Conservation (phyloP, 1,140 invertebrate genomes). For the Neodiprion virginianus region DNA sequence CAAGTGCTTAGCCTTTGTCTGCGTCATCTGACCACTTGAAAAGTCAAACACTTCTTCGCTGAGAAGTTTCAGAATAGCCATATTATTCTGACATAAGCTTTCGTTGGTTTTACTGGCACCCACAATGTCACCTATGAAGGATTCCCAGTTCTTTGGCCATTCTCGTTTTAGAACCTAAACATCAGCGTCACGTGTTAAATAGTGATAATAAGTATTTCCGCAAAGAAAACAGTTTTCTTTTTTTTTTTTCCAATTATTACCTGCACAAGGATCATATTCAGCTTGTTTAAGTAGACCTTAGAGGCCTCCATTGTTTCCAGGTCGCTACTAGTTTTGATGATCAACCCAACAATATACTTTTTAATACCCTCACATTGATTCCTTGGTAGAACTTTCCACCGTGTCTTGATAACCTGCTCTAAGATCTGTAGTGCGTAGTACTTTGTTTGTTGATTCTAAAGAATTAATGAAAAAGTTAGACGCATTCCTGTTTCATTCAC, state of each 20-base stretch:
- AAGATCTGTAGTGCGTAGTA: slow-evolving; percentile 99
- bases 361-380: slow-evolving; percentile 99
- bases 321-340: slow-evolving; percentile 98
- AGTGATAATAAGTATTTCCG: background rate
- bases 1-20: slow-evolving; percentile 98
- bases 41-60: slow-evolving; percentile 99
- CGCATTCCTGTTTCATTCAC: background rate
- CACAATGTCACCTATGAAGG: slow-evolving; percentile 98
- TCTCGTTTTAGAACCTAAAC: slow-evolving; percentile 96
- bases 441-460: slow-evolving; percentile 94
- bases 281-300: slow-evolving; percentile 97
- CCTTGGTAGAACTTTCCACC: slow-evolving; percentile 98
- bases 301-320: slow-evolving; percentile 87
- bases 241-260: slow-evolving; percentile 50
- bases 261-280: slow-evolving; percentile 98
- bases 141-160: slow-evolving; percentile 99
- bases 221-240: too few species aligned
- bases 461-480: slow-evolving; percentile 52
- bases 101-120: slow-evolving; percentile 99
- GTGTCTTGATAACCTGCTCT: slow-evolving; percentile 98
- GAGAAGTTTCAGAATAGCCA: slow-evolving; percentile 96
- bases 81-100: slow-evolving; percentile 98
- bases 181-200: slow-evolving; percentile 27
- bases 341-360: slow-evolving; percentile 98
- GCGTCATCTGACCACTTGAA: slow-evolving; percentile 96